Percentiles rank a stretch among this genome's conserved stretches.
Conservation (phyloP, 2,797 vertebrate species). For the Acipenser ruthenus region DNA sequence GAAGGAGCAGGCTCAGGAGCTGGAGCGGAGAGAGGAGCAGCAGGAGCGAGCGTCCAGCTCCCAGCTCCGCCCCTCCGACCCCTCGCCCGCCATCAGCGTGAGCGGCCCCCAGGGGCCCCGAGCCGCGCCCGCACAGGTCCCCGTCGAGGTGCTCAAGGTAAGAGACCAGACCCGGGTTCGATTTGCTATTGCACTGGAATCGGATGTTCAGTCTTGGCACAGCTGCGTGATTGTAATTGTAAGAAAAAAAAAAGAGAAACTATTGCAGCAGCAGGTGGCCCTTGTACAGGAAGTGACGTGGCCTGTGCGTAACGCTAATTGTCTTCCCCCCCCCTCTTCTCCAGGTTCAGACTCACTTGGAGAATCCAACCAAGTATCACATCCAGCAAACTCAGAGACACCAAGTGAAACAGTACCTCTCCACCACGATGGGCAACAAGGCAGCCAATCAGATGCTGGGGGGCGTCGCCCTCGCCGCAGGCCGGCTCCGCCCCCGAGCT, state of each 20-base stretch:
- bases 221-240: neutral
- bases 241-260: neutral
- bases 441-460: slow-evolving; percentile 64
- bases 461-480: slow-evolving; percentile 50
- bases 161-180: slow-evolving; percentile 7
- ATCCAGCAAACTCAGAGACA: slow-evolving; percentile 83
- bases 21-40: slow-evolving; percentile 78
- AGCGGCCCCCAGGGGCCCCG: slow-evolving; percentile 46
- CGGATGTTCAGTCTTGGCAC: neutral
- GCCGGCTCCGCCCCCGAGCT: slow-evolving; percentile 62
- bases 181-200: neutral
- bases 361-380: slow-evolving; percentile 88
- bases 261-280: neutral
- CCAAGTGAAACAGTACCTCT: slow-evolving; percentile 85
- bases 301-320: no score
- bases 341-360: slow-evolving; percentile 86
- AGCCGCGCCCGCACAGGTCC: slow-evolving; percentile 75
- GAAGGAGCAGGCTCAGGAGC: slow-evolving; percentile 82
- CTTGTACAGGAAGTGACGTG: neutral
- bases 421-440: slow-evolving; percentile 74
- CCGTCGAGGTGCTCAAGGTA: slow-evolving; percentile 84
- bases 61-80: slow-evolving; percentile 51
- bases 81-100: slow-evolving; percentile 77
- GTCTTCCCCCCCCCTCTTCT: no score
- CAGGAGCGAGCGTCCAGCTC: slow-evolving; percentile 61